Evolutionary conservation across 2,113 vertebrate genomes (phyloP).

Genomic region (Ceyx melanurus): DNA sequence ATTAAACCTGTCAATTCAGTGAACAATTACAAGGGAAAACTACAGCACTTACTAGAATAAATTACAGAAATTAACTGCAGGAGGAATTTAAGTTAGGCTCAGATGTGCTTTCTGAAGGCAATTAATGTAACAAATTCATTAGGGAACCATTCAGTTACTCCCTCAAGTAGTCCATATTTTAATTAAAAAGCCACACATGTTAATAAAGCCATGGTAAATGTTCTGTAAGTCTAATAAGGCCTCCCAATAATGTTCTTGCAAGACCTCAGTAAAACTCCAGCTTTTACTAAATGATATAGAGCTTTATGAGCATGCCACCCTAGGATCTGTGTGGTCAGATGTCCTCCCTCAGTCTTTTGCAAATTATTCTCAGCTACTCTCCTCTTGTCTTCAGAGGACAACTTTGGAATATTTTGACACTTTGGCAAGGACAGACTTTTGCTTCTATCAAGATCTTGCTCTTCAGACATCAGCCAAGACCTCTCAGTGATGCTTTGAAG

Average conservation of each 20-base stretch:
- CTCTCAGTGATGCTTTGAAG: background rate
- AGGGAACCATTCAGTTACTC: slow-evolving; percentile 12
- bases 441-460: background rate
- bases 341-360: background rate
- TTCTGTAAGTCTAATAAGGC: background rate
- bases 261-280: background rate
- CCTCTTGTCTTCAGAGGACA: background rate
- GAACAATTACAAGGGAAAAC: slow-evolving; percentile 9
- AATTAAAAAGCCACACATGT: slow-evolving; percentile 43
- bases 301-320: background rate
- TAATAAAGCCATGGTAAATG: slow-evolving; percentile 23
- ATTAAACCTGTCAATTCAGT: slow-evolving; percentile 38
- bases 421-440: background rate
- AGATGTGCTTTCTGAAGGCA: slow-evolving; percentile 50
- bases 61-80: slow-evolving; percentile 41
- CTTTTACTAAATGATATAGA: background rate
- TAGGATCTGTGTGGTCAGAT: background rate
- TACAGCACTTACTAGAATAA: slow-evolving; percentile 12
- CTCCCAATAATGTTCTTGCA: background rate
- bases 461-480: background rate
- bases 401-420: no score
- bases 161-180: slow-evolving; percentile 4
- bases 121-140: slow-evolving; percentile 38
- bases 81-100: slow-evolving; percentile 32
- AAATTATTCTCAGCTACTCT: background rate